A percentile compares a stretch with the other conserved stretches of the same genome.
Evolutionary conservation across 2,888 invertebrate genomes (phyloP).

Genomic region (Macrosiphum euphorbiae): DNA sequence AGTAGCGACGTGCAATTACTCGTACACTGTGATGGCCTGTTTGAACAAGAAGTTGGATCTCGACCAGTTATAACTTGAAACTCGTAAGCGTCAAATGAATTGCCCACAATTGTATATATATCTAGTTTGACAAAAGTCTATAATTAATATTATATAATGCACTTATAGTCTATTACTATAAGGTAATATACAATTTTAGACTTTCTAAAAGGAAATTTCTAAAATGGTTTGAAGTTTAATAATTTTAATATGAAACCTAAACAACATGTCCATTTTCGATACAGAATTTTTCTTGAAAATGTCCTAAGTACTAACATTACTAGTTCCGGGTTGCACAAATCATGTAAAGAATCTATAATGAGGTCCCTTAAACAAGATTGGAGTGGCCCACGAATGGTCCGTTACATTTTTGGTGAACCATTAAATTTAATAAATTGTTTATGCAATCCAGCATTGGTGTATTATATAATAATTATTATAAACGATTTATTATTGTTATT

Average conservation of each 20-base stretch:
- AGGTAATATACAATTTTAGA: background rate
- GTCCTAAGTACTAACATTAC: background rate
- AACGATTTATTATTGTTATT: background rate
- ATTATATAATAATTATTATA: background rate
- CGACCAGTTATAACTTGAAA: background rate
- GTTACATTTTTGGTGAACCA: no score
- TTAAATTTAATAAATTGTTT: no score
- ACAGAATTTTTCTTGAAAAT: background rate
- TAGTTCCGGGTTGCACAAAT: no score
- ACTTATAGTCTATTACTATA: background rate
- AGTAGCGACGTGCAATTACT: slow-evolving; percentile 20
- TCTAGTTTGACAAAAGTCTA: background rate
- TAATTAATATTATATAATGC: background rate
- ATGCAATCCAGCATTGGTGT: background rate
- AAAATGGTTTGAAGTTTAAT: background rate
- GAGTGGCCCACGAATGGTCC: no score
- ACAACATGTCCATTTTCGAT: background rate
- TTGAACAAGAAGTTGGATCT: slow-evolving; percentile 22
- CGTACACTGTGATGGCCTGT: slow-evolving; percentile 46
- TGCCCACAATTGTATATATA: background rate
- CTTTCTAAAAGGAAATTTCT: background rate
- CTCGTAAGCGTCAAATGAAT: background rate
- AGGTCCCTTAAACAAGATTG: no score
- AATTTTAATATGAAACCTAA: background rate
- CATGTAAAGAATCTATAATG: no score